Conservation (phyloP, 2,113 vertebrate genomes). For the Brienomyrus brachyistius region DNA sequence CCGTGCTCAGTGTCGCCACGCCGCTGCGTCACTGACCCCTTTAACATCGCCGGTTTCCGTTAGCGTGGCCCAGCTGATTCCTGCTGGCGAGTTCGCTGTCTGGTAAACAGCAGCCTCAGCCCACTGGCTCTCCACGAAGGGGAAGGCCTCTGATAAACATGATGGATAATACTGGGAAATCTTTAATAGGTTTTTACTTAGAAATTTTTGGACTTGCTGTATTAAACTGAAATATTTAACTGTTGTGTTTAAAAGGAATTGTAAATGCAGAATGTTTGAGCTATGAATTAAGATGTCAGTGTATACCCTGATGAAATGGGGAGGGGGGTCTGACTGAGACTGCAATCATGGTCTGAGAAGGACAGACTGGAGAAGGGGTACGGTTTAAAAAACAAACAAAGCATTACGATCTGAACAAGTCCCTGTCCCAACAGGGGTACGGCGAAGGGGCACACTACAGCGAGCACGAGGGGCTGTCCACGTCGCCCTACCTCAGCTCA, state of each 20-base stretch:
- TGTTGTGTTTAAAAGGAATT: neutral
- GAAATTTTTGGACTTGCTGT: neutral
- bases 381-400: neutral
- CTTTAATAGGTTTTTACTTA: neutral
- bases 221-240: neutral
- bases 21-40: neutral
- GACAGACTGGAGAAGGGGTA: neutral
- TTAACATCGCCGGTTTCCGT: neutral
- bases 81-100: neutral
- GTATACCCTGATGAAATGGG: neutral
- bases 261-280: neutral
- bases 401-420: neutral
- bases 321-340: neutral
- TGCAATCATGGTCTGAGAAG: neutral
- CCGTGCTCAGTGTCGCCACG: neutral
- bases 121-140: neutral
- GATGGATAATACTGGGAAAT: neutral
- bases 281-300: neutral
- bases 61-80: neutral
- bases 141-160: neutral
- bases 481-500: constrained; percentile 78
- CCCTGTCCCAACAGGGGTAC: constrained; percentile 63
- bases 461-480: constrained; percentile 78
- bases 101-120: neutral
- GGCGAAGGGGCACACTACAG: constrained; percentile 76